phyloP scores from a whole-genome alignment of 1,140 invertebrate species.

The Euura saliciscinereae region DNA sequence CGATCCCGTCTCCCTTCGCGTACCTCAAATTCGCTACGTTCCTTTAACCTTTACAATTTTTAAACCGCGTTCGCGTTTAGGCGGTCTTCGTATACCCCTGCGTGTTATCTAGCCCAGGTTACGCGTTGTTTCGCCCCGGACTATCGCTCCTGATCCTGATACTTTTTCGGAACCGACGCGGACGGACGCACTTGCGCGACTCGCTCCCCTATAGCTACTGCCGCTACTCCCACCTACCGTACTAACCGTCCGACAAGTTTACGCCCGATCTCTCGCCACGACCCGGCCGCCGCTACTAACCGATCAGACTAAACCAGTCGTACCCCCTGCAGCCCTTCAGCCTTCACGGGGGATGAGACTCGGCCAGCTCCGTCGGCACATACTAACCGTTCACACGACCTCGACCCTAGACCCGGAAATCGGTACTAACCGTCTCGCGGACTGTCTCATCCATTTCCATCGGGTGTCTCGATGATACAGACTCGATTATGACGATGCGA shows the following conservation, averaged over 20 bases:
- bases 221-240: not conserved
- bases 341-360: not conserved
- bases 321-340: not conserved
- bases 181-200: constrained; percentile 6
- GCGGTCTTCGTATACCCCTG: not conserved
- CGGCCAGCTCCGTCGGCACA: not conserved
- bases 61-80: not conserved
- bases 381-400: not conserved
- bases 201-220: constrained; percentile 3
- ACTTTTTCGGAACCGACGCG: constrained; percentile 1
- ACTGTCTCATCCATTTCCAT: too few relatives aligned
- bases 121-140: not conserved
- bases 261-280: not conserved
- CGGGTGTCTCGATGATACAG: too few relatives aligned
- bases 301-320: not conserved
- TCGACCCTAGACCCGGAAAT: not conserved
- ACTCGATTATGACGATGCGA: too few relatives aligned
- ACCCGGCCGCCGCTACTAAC: not conserved
- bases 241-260: not conserved
- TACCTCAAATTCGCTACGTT: too few relatives aligned
- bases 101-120: not conserved
- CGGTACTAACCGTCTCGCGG: not conserved
- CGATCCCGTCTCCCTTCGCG: too few relatives aligned
- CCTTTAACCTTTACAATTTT: too few relatives aligned
- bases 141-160: not conserved